These are phyloP conservation scores for Portunus trituberculatus DNA, from an alignment of 1,140 invertebrate genomes.

Conservation along the genomic window DNA sequence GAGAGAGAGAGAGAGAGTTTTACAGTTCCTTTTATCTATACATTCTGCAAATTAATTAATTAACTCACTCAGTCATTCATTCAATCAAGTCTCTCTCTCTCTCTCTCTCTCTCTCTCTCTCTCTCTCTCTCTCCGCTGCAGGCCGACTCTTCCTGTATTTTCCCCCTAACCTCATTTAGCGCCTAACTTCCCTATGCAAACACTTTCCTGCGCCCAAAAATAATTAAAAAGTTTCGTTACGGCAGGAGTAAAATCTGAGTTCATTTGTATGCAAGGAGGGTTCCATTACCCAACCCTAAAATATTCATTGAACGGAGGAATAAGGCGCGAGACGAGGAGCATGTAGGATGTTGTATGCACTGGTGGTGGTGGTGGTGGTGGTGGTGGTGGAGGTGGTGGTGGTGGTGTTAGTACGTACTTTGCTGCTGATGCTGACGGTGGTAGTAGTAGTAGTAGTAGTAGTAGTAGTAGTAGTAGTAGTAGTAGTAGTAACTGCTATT, in stretches of 20 bases:
- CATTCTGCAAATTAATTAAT: no score
- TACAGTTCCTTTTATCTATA: neutral
- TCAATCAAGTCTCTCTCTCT: neutral
- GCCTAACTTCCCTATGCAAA: neutral
- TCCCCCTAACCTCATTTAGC: neutral
- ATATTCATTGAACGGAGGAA: neutral
- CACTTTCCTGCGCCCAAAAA: neutral
- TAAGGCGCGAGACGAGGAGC: neutral
- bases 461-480: no score
- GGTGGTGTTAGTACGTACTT: no score
- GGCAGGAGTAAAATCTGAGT: neutral
- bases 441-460: neutral
- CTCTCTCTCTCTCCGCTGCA: slow-evolving; percentile 13
- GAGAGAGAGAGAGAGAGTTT: neutral
- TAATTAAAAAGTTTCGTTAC: neutral
- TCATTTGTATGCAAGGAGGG: neutral
- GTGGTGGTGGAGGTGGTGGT: no score
- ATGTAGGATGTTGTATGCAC: neutral
- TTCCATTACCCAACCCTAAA: neutral
- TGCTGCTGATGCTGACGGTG: no score
- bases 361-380: neutral
- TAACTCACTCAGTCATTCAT: no score
- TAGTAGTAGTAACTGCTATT: no score
- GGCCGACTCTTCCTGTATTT: neutral
- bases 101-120: slow-evolving; percentile 23